Evolutionary conservation across 2,888 invertebrate species (phyloP).

Genomic region (Microctonus brassicae): DNA sequence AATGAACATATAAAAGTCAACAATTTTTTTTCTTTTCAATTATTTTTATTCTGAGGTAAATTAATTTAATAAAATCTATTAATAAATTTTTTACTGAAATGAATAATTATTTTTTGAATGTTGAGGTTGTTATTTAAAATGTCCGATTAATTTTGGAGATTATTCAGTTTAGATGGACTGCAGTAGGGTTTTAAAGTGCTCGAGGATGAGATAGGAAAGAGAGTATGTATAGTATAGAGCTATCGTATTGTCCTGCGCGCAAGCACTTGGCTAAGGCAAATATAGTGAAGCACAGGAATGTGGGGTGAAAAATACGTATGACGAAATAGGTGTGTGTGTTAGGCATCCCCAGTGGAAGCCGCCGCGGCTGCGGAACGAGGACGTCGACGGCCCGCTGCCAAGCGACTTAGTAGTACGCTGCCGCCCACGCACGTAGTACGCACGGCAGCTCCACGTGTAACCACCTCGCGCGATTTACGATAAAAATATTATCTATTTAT

Average conservation of each 20-base stretch:
- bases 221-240: background rate
- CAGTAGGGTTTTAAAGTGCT: background rate
- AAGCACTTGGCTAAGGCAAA: slow-evolving; percentile 1
- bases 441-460: slow-evolving; percentile 68
- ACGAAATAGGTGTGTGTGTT: slow-evolving; percentile 27
- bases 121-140: too few species aligned
- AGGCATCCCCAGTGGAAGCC: slow-evolving; percentile 37
- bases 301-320: slow-evolving; percentile 2
- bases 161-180: background rate
- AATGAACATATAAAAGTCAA: background rate
- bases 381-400: slow-evolving; percentile 26
- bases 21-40: background rate
- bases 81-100: too few species aligned
- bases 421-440: slow-evolving; percentile 72
- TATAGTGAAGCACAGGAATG: background rate
- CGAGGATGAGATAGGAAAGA: background rate
- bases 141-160: background rate
- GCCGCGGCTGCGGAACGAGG: slow-evolving; percentile 32
- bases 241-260: background rate
- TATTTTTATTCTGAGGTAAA: too few species aligned
- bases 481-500: slow-evolving; percentile 16
- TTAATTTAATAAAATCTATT: too few species aligned
- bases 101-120: too few species aligned
- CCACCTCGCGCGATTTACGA: slow-evolving; percentile 31
- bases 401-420: slow-evolving; percentile 69